phyloP scores from a whole-genome alignment of 2,113 vertebrate species.

The Tetraodon nigroviridis region DNA sequence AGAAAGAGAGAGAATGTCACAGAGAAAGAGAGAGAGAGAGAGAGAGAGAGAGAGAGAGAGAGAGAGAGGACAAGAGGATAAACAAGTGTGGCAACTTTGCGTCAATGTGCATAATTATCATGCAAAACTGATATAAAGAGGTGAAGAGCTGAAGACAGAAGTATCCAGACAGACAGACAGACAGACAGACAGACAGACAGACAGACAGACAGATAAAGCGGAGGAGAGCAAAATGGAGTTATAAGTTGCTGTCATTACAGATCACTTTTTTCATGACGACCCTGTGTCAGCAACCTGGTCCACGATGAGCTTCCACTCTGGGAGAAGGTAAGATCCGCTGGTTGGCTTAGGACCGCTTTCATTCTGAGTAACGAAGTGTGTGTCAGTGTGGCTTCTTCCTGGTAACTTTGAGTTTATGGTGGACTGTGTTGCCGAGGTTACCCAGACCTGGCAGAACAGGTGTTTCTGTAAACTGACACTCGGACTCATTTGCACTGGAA shows the following conservation, averaged over 20 bases:
- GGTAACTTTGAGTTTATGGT: conserved; percentile 4
- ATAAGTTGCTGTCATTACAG: conserved; percentile 44
- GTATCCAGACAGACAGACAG: conserved; percentile 10
- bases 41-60: neutral
- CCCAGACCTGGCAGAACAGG: conserved; percentile 58
- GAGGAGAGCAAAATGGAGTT: neutral
- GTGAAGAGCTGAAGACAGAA: conserved; percentile 16
- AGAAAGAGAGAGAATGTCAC: conserved; percentile 41
- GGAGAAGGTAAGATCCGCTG: conserved; percentile 43
- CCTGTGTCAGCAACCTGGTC: conserved; percentile 10
- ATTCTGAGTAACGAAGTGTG: neutral
- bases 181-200: conserved; percentile 1
- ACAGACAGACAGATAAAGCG: conserved; percentile 2
- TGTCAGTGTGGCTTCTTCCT: conserved; percentile 7
- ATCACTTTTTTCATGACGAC: conserved; percentile 14
- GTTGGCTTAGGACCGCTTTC: neutral
- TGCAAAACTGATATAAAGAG: conserved; percentile 61
- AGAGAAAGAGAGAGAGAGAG: conserved; percentile 9
- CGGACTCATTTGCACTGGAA: conserved; percentile 25
- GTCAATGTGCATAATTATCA: conserved; percentile 63
- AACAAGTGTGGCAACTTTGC: conserved; percentile 74
- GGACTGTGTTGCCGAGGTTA: conserved; percentile 49
- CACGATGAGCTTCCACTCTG: conserved; percentile 2
- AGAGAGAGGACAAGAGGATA: conserved; percentile 43
- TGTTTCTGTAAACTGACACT: conserved; percentile 72